Evolutionary conservation across 2,113 vertebrate species (phyloP), one percentile per base, ranked within the genome.

Genomic region (Nyctereutes procyonoides): DNA sequence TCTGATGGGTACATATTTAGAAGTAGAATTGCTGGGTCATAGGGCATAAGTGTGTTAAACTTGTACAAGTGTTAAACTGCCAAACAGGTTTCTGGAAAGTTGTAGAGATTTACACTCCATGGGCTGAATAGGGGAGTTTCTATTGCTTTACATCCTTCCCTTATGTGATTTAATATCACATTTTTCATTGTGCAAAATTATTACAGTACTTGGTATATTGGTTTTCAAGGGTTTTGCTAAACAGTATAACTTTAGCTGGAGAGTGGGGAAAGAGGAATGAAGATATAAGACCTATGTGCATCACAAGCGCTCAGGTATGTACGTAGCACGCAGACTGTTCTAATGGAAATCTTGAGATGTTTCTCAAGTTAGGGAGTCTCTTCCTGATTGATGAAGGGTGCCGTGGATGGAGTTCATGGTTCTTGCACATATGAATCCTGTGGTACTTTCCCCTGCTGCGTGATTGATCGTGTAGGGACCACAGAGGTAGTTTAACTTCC

Each of bases 81-180:
- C 43, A 13, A 19, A 2, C 56, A 38, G 60, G 13, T 63, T 83
- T 92, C 89, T 11, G 12, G 86, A 69, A 76, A 60, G 38, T n/a
- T 28, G 51, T 32, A 69, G 9, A 20, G 10, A 11, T 79, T 62
- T 71, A n/a, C n/a, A 11, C 16, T 56, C 53, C 53, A 55, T 53
- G 0, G 30, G 17, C n/a, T 19, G 2, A 30, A 13, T 3, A 2
- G 28, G 15, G 7, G 32, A 32, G 32, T 69, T 60, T 43, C 32
- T 5, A 15, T 12, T 3, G 16, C 13, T 81, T 4, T 16, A 35
- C 35, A 32, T 3, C 19, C 67, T 81, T 55, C 81, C 24, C 3
- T 77, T 4, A 7, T 1, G 43, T 22, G 53, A 4, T 55, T 51
- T 32, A 17, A 7, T 55, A 48, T 1, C 9, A 7, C 4, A 30